Percentiles rank a stretch among this genome's conserved stretches.
Conservation (phyloP, 2,113 vertebrate species). For the Semnopithecus entellus region DNA sequence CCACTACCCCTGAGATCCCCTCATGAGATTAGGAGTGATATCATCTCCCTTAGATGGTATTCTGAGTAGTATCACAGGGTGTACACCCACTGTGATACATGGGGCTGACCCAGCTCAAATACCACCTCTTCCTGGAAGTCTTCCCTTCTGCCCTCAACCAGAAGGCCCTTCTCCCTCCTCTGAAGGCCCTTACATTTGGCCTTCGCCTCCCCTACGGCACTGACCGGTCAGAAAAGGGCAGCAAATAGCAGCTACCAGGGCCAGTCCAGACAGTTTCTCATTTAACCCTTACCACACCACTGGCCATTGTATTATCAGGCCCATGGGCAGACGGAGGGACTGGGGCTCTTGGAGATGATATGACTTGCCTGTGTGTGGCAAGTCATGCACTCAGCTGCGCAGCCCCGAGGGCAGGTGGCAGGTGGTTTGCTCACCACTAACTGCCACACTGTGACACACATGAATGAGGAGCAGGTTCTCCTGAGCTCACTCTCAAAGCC, state of each 20-base stretch:
- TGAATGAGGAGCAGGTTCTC: not conserved
- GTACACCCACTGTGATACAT: no score
- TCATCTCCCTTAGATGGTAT: no score
- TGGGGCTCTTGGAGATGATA: not conserved
- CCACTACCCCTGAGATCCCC: not conserved
- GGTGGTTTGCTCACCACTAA: not conserved
- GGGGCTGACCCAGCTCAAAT: not conserved
- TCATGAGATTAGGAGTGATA: no score
- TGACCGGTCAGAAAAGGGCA: not conserved
- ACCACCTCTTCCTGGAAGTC: conserved; percentile 45
- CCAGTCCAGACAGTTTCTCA: not conserved
- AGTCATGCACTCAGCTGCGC: not conserved
- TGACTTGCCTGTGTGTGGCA: not conserved
- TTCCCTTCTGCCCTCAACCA: not conserved
- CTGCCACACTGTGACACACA: not conserved
- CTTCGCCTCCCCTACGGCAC: not conserved
- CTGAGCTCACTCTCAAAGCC: not conserved
- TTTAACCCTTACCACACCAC: not conserved
- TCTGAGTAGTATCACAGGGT: no score
- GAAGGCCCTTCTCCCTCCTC: not conserved
- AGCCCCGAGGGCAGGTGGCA: not conserved
- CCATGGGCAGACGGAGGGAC: not conserved
- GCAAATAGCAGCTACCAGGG: not conserved
- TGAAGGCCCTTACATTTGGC: not conserved
- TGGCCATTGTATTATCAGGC: not conserved